Evolutionary conservation across 2,888 invertebrate genomes (phyloP), one percentile per base, ranked within the genome.

Genomic region (Melieria omissa): DNA sequence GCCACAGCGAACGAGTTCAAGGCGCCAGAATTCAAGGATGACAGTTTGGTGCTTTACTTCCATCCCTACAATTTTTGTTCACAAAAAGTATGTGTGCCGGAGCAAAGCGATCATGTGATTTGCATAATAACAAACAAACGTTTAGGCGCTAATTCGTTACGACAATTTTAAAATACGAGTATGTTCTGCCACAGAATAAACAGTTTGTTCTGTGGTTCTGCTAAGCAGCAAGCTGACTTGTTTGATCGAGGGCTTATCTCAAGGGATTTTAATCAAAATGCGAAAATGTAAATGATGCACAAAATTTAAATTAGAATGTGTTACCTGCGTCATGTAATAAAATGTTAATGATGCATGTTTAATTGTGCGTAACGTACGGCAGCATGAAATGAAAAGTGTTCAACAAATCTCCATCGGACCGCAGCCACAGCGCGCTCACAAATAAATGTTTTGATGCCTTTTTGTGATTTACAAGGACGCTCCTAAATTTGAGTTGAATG

Each of bases 1-100:
- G 16, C 72, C 6, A 46, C 64, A 16, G 57, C 77, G 42, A 79
- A 78, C 75, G 78, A 81, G 55, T 86, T 86, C 63, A 82, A 83
- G 74, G 82, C 82, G 12, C 86, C 86, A 41, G 76, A 62, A 12
- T 81, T 86, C 46, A 77, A 76, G 74, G 77, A 81, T 16, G 78
- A 84, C 67, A 89, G 90, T 74, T 86, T 91, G 73, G 86, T 89
- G 76, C 86, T 93, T 4, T 93, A 92, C 82, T 91, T 91, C 80
- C 92, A 92, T 86, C 90, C 91, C 75, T 92, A 92, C 84, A 93
- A 92, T 78, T 93, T 91, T 85, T 92, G 92, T 83, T 92, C 92
- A 49, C 93, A 93, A 88, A 93, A 93, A 91, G 93, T 93, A 89
- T 85, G 84, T 74, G 44, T 41, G 49, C 47, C 41, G 29, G 29